Base-by-base conservation (phyloP, 1,140 invertebrate species). In the Nymphalis io region DNA sequence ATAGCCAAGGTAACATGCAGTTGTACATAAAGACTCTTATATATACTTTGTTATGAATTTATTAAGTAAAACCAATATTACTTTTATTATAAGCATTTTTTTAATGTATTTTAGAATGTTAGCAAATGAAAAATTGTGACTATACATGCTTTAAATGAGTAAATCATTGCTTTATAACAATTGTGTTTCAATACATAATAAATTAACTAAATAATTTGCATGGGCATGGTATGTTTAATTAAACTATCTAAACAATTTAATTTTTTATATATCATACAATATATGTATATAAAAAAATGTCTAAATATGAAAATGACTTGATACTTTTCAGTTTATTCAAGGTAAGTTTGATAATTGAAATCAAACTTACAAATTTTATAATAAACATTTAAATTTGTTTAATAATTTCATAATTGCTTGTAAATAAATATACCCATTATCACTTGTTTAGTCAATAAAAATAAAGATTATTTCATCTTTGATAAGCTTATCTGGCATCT, bases 1-100 rank as follows among this genome's bases (percentile, higher is more conserved):
- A 11, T 11, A 51, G 63, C 63, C 63, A 65, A 65, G 63, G 63
- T 65, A 58, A 65, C 60, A 51, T 62, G 60, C 15, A 33, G 23
- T 16, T 46, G 23, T 62, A 27, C 27, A 11, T 48, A 23, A n/a
- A 51, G 33, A 21, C 33, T 51, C 51, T 15, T 38, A 51, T 12
- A n/a, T 46, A 61, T 18, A 61, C 42, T 27, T 46, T 23, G n/a
- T n/a, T n/a, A 23, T 33, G 27, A 33, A 33, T 42, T 15, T 42
- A 38, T 3, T 38, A 38, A 38, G 10, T 38, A 38, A 38, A 38
- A 38, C 33, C 39, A n/a, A n/a, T n/a, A n/a, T n/a, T n/a, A n/a
- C n/a, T n/a, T n/a, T n/a, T n/a, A n/a, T n/a, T n/a, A n/a, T n/a
- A n/a, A n/a, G n/a, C n/a, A n/a, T n/a, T n/a, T 33, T 33, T 33